Percentiles rank a stretch among this genome's conserved stretches.
Conservation (phyloP, 2,113 vertebrate species). For the Geothlypis trichas region DNA sequence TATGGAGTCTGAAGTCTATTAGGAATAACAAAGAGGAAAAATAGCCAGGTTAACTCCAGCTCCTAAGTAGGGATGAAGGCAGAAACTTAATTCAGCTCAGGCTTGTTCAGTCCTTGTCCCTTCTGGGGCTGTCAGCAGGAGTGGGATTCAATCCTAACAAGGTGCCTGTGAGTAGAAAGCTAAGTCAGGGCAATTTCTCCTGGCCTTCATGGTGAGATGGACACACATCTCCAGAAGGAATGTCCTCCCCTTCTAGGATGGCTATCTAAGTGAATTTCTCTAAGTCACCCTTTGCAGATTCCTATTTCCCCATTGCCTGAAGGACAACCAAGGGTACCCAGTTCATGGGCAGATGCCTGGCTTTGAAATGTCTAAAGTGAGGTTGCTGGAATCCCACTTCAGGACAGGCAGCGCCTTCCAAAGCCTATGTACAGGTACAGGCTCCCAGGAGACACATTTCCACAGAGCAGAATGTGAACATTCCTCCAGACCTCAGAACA, state of each 20-base stretch:
- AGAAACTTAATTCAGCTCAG: constrained; percentile 12
- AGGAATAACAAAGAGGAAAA: constrained; percentile 22
- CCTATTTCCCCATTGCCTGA: neutral
- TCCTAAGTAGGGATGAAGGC: neutral
- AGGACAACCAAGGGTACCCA: neutral
- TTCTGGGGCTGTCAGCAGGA: neutral
- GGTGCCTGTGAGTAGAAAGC: neutral
- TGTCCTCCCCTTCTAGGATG: neutral
- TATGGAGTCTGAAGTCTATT: neutral
- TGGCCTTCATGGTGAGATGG: neutral
- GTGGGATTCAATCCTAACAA: neutral
- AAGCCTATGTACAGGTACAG: neutral
- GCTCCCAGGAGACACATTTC: neutral
- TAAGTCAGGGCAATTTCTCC: neutral
- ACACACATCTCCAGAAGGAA: neutral
- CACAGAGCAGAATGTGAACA: neutral
- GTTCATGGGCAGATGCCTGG: neutral
- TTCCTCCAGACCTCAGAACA: neutral
- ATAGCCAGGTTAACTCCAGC: neutral
- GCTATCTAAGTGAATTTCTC: neutral
- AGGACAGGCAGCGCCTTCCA: neutral
- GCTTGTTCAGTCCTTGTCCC: neutral
- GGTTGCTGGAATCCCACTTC: neutral
- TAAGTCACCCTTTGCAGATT: neutral
- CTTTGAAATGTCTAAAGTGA: neutral